phyloP scores from a whole-genome alignment of 1,140 invertebrate species.

The Micrasema longulum region DNA sequence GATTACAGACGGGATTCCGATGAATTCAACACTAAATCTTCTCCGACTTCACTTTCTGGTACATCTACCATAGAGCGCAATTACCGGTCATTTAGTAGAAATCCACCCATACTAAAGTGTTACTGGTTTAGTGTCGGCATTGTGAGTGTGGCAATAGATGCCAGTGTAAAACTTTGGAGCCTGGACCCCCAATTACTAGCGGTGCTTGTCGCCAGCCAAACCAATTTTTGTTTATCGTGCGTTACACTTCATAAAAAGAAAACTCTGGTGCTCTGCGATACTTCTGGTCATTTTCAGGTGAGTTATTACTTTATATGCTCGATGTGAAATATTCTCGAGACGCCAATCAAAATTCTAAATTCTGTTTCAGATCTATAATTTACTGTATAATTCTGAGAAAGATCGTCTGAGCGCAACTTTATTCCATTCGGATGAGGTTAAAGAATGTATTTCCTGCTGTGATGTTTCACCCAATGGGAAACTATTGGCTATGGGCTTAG shows the following conservation, averaged over 20 bases:
- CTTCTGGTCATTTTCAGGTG: constrained; percentile 45
- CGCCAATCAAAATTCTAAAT: too few species aligned
- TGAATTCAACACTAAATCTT: constrained; percentile 20
- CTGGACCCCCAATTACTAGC: constrained; percentile 18
- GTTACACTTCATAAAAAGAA: constrained; percentile 32
- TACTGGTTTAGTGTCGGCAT: constrained; percentile 35
- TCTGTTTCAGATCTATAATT: constrained; percentile 25
- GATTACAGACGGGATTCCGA: neutral
- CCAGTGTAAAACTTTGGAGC: constrained; percentile 47
- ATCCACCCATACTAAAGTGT: constrained; percentile 44
- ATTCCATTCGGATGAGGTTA: constrained; percentile 9
- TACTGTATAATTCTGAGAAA: constrained; percentile 23
- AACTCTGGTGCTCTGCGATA: constrained; percentile 37
- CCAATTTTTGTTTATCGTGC: constrained; percentile 37
- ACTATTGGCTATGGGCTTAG: constrained; percentile 45
- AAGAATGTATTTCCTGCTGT: constrained; percentile 40
- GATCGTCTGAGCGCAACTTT: neutral
- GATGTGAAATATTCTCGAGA: too few species aligned
- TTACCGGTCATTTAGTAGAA: constrained; percentile 5
- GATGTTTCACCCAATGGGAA: constrained; percentile 41
- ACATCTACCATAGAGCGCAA: neutral
- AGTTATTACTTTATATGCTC: too few species aligned
- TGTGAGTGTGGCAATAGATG: constrained; percentile 40
- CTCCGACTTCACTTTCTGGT: constrained; percentile 36
- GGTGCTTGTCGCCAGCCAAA: constrained; percentile 26